Conservation (phyloP, 2,888 invertebrate species). For the Melanostoma mellinum region DNA sequence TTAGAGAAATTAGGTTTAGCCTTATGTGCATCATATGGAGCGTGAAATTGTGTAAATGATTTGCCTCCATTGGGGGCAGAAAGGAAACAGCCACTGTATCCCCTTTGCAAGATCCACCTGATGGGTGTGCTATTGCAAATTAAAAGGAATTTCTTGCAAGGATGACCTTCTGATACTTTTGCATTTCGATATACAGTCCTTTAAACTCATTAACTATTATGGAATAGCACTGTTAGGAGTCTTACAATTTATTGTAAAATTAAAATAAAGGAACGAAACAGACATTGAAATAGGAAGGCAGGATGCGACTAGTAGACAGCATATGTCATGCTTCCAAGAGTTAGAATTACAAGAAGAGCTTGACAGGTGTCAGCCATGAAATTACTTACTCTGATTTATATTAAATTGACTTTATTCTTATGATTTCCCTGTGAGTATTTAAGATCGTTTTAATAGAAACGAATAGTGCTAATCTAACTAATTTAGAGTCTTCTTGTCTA, state of each 20-base stretch:
- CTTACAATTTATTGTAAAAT: slow-evolving; percentile 5
- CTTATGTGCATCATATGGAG: slow-evolving; percentile 67
- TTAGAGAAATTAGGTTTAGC: slow-evolving; percentile 70
- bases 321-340: slow-evolving; percentile 29
- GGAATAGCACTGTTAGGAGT: slow-evolving; percentile 6
- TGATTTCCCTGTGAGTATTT: no score
- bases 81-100: slow-evolving; percentile 13
- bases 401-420: no score
- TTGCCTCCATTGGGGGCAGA: slow-evolving; percentile 31
- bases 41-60: slow-evolving; percentile 69
- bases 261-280: slow-evolving; percentile 5
- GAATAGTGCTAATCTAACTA: no score
- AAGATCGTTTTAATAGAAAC: no score
- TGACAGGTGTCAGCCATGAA: no score
- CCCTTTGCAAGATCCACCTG: not conserved
- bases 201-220: slow-evolving; percentile 32
- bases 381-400: no score
- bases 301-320: slow-evolving; percentile 8
- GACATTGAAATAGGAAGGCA: slow-evolving; percentile 21
- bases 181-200: slow-evolving; percentile 20
- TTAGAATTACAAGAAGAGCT: not conserved
- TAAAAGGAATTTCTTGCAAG: slow-evolving; percentile 26
- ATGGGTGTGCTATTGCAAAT: slow-evolving; percentile 28
- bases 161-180: slow-evolving; percentile 26
- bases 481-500: no score